A percentile compares a stretch with the other conserved stretches of the same genome.
phyloP scores from a whole-genome alignment of 2,113 vertebrate species.

The Triplophysa dalaica region DNA sequence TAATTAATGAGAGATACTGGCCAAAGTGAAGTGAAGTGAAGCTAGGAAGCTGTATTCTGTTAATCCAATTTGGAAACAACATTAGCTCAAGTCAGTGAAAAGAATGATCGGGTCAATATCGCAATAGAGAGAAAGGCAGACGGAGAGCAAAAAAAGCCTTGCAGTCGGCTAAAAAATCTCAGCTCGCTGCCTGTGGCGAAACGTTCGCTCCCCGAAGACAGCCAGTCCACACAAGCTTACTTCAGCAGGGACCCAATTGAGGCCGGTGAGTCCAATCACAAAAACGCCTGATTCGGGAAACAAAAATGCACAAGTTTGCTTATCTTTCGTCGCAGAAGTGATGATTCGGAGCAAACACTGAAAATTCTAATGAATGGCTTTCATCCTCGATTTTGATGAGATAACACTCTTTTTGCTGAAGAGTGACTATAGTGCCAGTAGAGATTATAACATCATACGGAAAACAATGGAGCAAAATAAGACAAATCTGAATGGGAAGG shows the following conservation, averaged over 20 bases:
- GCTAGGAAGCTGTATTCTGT: conserved; percentile 24
- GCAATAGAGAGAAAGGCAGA: conserved; percentile 44
- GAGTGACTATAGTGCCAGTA: conserved; percentile 29
- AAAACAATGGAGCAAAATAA: neutral
- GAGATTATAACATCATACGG: neutral
- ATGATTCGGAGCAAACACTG: conserved; percentile 46
- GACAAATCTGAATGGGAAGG: neutral
- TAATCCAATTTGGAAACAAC: conserved; percentile 45
- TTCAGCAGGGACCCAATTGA: conserved; percentile 61
- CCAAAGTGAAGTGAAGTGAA: conserved; percentile 32
- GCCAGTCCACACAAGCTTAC: conserved; percentile 58
- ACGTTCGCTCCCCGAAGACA: conserved; percentile 64
- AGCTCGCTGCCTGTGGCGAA: conserved; percentile 59
- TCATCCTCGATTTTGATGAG: conserved; percentile 42
- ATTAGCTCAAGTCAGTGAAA: conserved; percentile 45
- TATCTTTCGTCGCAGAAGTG: conserved; percentile 49
- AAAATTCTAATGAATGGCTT: conserved; percentile 46
- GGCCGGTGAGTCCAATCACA: conserved; percentile 55
- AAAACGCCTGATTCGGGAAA: conserved; percentile 47
- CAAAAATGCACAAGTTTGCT: conserved; percentile 51
- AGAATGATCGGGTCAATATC: conserved; percentile 53
- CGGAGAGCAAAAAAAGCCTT: conserved; percentile 30
- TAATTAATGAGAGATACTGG: conserved; percentile 17
- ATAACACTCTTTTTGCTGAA: conserved; percentile 47
- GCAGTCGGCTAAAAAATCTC: conserved; percentile 50